Evolutionary conservation across 2,113 vertebrate genomes (phyloP).

Genomic region (Hippopotamus amphibius): DNA sequence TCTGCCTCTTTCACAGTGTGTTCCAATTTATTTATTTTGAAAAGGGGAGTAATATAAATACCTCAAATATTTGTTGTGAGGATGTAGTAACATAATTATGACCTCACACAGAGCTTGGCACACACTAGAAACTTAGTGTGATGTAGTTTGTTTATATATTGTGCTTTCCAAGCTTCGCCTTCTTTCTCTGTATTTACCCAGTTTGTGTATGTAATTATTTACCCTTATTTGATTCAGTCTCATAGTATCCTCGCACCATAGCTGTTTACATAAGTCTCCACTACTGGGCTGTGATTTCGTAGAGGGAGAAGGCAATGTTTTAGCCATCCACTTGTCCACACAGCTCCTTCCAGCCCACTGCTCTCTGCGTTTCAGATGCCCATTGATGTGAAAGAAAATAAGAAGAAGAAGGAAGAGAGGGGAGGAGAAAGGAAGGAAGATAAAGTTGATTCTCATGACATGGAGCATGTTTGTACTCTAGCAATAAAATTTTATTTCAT

Average conservation of each 20-base stretch:
- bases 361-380: neutral
- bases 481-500: neutral
- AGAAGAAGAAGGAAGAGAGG: neutral
- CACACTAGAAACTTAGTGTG: neutral
- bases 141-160: neutral
- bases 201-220: neutral
- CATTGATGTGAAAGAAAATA: neutral
- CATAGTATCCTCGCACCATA: too few relatives aligned
- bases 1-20: neutral
- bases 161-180: neutral
- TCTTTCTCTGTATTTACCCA: neutral
- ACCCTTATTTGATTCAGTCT: neutral
- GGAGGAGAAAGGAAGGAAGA: neutral
- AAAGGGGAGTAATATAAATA: neutral
- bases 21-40: conserved; percentile 12
- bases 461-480: neutral
- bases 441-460: neutral
- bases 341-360: neutral
- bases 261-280: neutral
- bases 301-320: neutral
- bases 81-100: neutral
- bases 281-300: neutral
- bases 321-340: neutral
- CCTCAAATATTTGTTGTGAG: neutral
- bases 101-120: neutral